Evolutionary conservation across 2,797 vertebrate genomes (phyloP).

Genomic region (Tadarida brasiliensis): DNA sequence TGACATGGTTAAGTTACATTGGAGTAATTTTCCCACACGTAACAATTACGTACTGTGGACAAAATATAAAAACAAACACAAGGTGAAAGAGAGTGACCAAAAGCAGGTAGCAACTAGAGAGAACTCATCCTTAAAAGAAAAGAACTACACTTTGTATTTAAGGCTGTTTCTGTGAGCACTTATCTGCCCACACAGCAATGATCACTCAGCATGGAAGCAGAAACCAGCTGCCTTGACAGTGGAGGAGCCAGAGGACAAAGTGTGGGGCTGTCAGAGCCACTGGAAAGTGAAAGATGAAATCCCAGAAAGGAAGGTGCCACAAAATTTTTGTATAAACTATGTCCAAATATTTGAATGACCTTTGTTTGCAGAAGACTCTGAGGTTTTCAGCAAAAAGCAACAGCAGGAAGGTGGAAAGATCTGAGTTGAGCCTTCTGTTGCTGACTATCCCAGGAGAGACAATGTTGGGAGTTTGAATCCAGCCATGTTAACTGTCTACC

Average conservation of each 20-base stretch:
- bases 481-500: neutral
- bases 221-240: neutral
- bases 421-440: neutral
- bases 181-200: neutral
- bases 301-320: neutral
- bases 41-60: neutral
- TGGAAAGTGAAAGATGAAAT: neutral
- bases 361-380: neutral
- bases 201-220: neutral
- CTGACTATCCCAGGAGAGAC: neutral
- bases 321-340: neutral
- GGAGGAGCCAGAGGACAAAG: neutral
- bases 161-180: neutral
- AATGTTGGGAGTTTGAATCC: neutral
- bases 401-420: slow-evolving; percentile 17
- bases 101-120: neutral
- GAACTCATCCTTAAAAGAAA: slow-evolving; percentile 2
- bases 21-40: neutral
- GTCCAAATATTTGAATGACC: neutral
- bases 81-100: neutral
- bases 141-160: neutral
- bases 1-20: neutral
- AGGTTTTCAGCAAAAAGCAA: slow-evolving; percentile 23
- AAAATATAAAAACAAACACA: slow-evolving; percentile 35
- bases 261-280: neutral